These are phyloP conservation scores for Aythya fuligula DNA, from an alignment of 2,797 vertebrate genomes.

Conservation along the genomic window DNA sequence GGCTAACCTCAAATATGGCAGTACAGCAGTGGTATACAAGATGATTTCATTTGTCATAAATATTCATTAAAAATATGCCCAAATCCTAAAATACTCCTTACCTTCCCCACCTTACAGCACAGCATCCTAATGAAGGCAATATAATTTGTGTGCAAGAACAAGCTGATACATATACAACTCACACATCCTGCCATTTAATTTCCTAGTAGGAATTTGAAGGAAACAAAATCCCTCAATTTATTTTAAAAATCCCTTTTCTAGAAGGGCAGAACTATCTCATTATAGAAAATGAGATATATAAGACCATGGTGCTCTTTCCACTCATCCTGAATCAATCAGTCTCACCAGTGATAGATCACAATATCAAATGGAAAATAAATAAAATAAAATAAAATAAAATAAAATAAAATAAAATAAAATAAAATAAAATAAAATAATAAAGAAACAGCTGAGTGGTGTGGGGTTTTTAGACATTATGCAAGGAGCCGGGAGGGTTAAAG, in stretches of 20 bases:
- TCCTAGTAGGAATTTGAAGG: not conserved
- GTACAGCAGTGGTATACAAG: accelerated
- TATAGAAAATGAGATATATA: not conserved
- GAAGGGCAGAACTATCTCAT: not conserved
- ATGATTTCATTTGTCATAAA: not conserved
- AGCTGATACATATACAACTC: not conserved
- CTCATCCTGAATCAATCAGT: not conserved
- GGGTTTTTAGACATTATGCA: not conserved
- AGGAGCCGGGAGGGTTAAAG: not conserved
- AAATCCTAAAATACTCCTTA: not conserved
- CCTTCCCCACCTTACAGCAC: not conserved
- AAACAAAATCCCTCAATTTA: not conserved
- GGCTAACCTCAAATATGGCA: not conserved
- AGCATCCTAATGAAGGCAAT: not conserved
- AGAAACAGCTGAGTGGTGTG: accelerated
- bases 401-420: not conserved
- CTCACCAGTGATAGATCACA: not conserved
- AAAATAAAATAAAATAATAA: not conserved
- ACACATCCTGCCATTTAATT: accelerated
- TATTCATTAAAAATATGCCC: not conserved
- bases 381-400: not conserved
- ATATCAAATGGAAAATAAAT: not conserved
- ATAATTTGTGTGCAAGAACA: not conserved
- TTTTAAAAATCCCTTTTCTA: not conserved
- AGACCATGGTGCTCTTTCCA: not conserved